phyloP scores from a whole-genome alignment of 1,140 invertebrate species.

The Anastrepha ludens region DNA sequence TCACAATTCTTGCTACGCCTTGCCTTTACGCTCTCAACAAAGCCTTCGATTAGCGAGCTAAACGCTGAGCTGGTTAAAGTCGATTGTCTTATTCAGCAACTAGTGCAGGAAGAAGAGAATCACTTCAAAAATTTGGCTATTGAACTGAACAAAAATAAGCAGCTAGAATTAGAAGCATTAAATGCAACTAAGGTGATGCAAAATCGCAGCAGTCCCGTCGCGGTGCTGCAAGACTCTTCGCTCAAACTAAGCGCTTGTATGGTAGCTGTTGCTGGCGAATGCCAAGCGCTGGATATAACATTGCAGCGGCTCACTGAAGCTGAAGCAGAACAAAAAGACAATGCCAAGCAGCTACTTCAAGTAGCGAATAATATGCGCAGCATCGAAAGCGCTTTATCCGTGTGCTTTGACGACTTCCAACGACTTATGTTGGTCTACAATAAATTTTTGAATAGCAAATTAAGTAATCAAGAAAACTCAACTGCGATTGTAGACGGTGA shows the following conservation, averaged over 20 bases:
- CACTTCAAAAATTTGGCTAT: conserved; percentile 69
- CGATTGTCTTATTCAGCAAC: conserved; percentile 66
- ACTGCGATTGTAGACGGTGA: conserved; percentile 32
- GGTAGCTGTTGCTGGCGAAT: conserved; percentile 71
- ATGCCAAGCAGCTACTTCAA: conserved; percentile 66
- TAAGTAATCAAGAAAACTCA: conserved; percentile 59
- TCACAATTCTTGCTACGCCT: conserved; percentile 71
- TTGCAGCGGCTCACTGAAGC: conserved; percentile 66
- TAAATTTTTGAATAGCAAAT: conserved; percentile 70
- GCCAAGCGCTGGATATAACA: conserved; percentile 69
- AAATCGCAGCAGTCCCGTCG: conserved; percentile 65
- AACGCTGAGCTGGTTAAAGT: conserved; percentile 67
- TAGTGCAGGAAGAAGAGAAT: conserved; percentile 71
- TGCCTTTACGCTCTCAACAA: conserved; percentile 68
- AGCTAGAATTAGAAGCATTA: conserved; percentile 66
- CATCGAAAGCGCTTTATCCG: conserved; percentile 69
- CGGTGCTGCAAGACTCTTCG: conserved; percentile 70
- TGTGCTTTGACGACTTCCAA: conserved; percentile 72
- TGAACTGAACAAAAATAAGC: conserved; percentile 66
- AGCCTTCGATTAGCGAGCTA: conserved; percentile 67
- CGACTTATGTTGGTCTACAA: conserved; percentile 72
- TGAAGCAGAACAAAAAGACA: conserved; percentile 66
- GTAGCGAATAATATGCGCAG: conserved; percentile 71
- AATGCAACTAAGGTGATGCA: conserved; percentile 63
- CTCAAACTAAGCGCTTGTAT: conserved; percentile 71